Conservation (phyloP, 2,113 vertebrate species). For the Dasypus novemcinctus region DNA sequence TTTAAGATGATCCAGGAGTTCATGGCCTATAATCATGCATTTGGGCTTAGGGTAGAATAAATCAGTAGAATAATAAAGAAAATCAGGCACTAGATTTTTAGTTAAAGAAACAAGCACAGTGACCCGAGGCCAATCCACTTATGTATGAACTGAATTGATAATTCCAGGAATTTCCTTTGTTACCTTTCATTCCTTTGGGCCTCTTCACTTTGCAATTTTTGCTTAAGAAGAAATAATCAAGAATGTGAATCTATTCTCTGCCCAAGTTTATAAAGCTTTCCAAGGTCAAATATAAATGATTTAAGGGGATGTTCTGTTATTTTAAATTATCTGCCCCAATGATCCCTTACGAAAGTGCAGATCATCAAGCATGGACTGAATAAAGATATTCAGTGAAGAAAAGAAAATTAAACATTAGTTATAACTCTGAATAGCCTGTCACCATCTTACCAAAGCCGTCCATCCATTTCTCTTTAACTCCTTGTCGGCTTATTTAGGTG, state of each 20-base stretch:
- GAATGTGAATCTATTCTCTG: not conserved
- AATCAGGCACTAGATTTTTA: not conserved
- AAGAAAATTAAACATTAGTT: slow-evolving; percentile 34
- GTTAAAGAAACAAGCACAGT: not conserved
- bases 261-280: not conserved
- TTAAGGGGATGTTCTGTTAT: slow-evolving; percentile 16
- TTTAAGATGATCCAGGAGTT: not conserved
- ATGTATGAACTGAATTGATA: not conserved
- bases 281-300: slow-evolving; percentile 29
- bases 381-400: slow-evolving; percentile 5
- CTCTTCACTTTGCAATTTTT: not conserved
- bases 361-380: not conserved
- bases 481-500: not conserved
- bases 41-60: not conserved
- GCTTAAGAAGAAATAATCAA: slow-evolving; percentile 1
- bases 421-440: not conserved
- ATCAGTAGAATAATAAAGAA: slow-evolving; percentile 1
- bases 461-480: not conserved
- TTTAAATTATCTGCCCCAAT: slow-evolving; percentile 52
- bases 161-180: not conserved
- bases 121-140: not conserved
- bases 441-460: not conserved
- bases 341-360: slow-evolving; percentile 13
- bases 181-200: not conserved
- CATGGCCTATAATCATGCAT: not conserved